These are phyloP conservation scores for Coregonus ussuriensis DNA, from an alignment of 2,797 vertebrate species.

Conservation along the genomic window DNA sequence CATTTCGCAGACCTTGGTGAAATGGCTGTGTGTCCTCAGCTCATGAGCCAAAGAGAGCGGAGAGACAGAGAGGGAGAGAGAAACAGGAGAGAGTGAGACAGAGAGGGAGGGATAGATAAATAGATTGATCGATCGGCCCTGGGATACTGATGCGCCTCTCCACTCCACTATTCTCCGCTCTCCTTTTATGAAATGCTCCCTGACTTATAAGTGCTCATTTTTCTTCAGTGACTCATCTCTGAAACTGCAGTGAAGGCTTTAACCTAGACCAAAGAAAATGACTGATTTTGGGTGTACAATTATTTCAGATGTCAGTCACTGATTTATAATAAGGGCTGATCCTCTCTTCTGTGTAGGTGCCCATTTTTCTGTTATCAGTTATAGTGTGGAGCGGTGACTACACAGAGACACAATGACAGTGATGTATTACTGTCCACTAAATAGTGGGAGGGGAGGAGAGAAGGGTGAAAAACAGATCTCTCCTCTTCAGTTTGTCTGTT, in stretches of 20 bases:
- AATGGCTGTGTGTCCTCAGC: constrained; percentile 35
- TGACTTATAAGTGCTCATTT: constrained; percentile 48
- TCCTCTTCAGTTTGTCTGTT: neutral
- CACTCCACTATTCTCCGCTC: constrained; percentile 22
- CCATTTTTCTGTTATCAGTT: no score
- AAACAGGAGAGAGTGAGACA: neutral
- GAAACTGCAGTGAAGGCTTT: constrained; percentile 38
- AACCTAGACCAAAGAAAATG: constrained; percentile 43
- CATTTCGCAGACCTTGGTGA: constrained; percentile 25
- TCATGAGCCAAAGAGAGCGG: constrained; percentile 38
- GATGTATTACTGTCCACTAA: neutral
- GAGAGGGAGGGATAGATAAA: constrained; percentile 1
- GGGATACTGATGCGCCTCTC: constrained; percentile 22
- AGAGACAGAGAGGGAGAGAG: constrained; percentile 2
- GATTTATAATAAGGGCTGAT: no score
- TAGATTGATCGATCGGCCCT: neutral
- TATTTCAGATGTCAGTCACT: no score
- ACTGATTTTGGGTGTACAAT: constrained; percentile 22
- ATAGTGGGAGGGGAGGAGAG: neutral
- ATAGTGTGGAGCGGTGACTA: no score
- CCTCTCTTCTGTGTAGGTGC: no score
- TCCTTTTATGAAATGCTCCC: constrained; percentile 44
- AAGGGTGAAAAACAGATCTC: neutral
- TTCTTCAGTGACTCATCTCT: constrained; percentile 51
- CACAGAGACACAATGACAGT: no score